Evolutionary conservation across 2,797 vertebrate genomes (phyloP).

Genomic region (Hypotaenidia philippensis): DNA sequence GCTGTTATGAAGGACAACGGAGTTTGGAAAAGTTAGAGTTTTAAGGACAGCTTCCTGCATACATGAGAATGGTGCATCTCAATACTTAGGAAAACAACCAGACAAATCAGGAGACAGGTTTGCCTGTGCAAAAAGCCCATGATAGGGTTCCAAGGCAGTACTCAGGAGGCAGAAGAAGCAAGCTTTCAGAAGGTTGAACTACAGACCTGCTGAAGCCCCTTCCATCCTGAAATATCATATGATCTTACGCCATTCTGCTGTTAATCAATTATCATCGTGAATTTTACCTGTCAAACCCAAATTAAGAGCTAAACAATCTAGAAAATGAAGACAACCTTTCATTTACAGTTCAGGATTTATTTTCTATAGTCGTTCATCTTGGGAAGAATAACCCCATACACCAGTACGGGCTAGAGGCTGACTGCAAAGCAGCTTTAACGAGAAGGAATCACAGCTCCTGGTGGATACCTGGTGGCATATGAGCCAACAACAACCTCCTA

Average conservation of each 20-base stretch:
- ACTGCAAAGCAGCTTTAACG: background rate
- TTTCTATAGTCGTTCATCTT: background rate
- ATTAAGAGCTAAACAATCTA: background rate
- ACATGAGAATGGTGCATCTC: background rate
- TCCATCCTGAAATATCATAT: background rate
- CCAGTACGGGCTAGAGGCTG: background rate
- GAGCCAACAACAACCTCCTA: background rate
- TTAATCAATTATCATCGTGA: background rate
- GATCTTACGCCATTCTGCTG: background rate
- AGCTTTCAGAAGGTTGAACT: background rate
- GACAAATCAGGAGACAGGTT: background rate
- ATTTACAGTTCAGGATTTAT: background rate
- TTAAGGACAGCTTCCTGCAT: background rate
- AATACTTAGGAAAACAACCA: background rate
- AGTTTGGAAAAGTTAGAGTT: background rate
- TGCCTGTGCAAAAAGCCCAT: background rate
- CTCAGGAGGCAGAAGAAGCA: background rate
- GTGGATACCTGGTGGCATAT: background rate
- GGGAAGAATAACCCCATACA: background rate
- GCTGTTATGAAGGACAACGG: background rate
- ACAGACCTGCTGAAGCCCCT: background rate
- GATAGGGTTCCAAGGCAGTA: background rate
- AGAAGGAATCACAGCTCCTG: background rate
- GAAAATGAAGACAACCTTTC: fast-evolving
- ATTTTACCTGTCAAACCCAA: background rate